Conservation (phyloP, 2,113 vertebrate species). For the Protobothrops mucrosquamatus region DNA sequence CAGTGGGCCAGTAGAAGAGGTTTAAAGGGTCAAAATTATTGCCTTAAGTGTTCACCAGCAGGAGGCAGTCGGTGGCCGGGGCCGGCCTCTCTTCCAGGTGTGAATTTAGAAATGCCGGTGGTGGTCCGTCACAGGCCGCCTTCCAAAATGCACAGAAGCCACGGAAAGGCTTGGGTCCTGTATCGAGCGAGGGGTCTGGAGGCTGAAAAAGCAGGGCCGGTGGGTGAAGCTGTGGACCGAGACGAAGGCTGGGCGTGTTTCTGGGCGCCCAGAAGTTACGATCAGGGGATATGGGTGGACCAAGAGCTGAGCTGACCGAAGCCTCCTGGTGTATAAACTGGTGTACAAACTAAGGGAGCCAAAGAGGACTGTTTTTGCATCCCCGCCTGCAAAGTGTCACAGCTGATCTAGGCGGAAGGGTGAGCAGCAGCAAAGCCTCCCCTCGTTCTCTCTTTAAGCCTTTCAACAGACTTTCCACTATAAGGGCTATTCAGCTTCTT, state of each 20-base stretch:
- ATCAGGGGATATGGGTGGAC: neutral
- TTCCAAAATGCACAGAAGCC: neutral
- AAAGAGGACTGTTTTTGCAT: neutral
- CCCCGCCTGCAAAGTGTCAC: neutral
- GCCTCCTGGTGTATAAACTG: neutral
- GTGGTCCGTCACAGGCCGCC: too few species aligned
- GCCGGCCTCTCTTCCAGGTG: neutral
- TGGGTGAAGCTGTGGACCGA: neutral
- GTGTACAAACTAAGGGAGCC: neutral
- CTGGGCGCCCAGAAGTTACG: neutral
- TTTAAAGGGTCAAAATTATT: neutral
- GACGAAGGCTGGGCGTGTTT: neutral
- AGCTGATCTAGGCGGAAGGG: neutral
- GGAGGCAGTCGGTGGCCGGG: neutral
- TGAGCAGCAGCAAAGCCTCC: slow-evolving; percentile 26
- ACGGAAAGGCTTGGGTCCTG: neutral
- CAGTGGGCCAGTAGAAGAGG: neutral
- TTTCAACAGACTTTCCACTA: slow-evolving; percentile 35
- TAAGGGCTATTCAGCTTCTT: neutral
- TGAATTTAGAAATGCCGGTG: neutral
- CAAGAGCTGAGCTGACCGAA: neutral
- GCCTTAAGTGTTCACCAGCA: neutral
- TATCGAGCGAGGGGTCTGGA: neutral
- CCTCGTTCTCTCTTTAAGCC: slow-evolving; percentile 8
- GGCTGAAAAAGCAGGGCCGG: neutral